Percentiles rank a stretch among this genome's conserved stretches.
Conservation (phyloP, 30 jellyfish, hydroid and myxozoan species). For the Chrysaora quinquecirrha region DNA sequence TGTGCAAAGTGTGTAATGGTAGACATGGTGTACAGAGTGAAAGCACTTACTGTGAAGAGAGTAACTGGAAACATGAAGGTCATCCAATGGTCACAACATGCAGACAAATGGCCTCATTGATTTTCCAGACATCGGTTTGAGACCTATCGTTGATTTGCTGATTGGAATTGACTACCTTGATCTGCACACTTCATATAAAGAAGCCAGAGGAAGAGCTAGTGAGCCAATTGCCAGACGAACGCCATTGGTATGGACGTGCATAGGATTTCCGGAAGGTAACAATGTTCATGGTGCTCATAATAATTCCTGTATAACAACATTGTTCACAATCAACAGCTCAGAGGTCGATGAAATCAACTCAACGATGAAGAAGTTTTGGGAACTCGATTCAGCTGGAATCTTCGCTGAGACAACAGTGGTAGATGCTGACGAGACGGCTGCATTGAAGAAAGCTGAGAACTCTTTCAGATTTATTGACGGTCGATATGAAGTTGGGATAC, state of each 20-base stretch:
- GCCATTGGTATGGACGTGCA: background rate
- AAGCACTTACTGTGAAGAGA: background rate
- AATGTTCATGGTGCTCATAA: background rate
- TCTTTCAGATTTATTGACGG: slow-evolving; percentile 24
- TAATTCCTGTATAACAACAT: background rate
- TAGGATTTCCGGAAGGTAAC: background rate
- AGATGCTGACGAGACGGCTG: slow-evolving; percentile 3
- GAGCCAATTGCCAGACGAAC: background rate
- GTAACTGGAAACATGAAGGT: background rate
- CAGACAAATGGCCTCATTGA: slow-evolving; percentile 33
- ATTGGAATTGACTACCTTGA: background rate
- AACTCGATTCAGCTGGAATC: background rate
- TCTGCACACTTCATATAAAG: background rate
- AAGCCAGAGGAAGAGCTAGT: background rate
- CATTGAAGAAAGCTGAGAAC: slow-evolving; percentile 22
- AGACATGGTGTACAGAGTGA: background rate
- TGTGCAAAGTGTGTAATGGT: background rate
- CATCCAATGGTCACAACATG: background rate
- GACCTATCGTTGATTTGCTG: slow-evolving; percentile 28
- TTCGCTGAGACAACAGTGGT: background rate
- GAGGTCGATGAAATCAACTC: background rate
- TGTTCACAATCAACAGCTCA: background rate
- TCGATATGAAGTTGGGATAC: slow-evolving; percentile 46
- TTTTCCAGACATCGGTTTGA: slow-evolving; percentile 24
- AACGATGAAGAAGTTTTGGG: slow-evolving; percentile 13